Base-by-base conservation (phyloP, 1,140 invertebrate species). In the Gonioctena quinquepunctata region DNA sequence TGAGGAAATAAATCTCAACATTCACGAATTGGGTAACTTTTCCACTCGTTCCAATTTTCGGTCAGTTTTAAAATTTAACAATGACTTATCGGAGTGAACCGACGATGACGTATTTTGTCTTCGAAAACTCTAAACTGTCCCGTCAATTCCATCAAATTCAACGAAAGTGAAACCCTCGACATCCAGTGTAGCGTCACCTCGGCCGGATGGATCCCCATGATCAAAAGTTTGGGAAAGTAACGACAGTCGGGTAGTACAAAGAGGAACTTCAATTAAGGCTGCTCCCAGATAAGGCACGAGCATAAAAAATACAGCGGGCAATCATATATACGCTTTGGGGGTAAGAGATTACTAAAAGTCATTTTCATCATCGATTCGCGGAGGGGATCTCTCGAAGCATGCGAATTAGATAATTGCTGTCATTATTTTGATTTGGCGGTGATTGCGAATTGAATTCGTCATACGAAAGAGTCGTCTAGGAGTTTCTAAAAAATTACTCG, bases 291-390 rank as follows among this genome's bases (percentile, higher is more conserved):
- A 42, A 42, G 33, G 33, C 33, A 42, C 33, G 33, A 42, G 8
- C 13, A 42, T 42, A 42, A 42, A 42, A 42, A 42, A 42, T 42
- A 42, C 33, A 42, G 33, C 33, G 33, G 33, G 33, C 33, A 42
- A 42, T 42, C 33, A 42, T 42, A 42, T n/a, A n/a, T 42, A 42
- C 33, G 33, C 16, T 42, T n/a, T n/a, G 33, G 16, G 33, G 33
- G 33, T 42, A 42, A 42, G 33, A 42, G 33, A 42, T 42, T 42
- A 42, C 69, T 74, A 71, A 74, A 66, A 54, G 22, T 23, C 52
- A 18, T 54, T 54, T 54, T 54, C 52, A 23, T 54, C 52, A 23
- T 54, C 2, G 22, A 54, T 23, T 54, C 52, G 22, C 13, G 13
- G 19, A 54, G 18, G 52, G 52, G 5, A 54, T 16, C 19, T 54